phyloP scores from a whole-genome alignment of 2,113 vertebrate species.

The Spilogale gracilis region DNA sequence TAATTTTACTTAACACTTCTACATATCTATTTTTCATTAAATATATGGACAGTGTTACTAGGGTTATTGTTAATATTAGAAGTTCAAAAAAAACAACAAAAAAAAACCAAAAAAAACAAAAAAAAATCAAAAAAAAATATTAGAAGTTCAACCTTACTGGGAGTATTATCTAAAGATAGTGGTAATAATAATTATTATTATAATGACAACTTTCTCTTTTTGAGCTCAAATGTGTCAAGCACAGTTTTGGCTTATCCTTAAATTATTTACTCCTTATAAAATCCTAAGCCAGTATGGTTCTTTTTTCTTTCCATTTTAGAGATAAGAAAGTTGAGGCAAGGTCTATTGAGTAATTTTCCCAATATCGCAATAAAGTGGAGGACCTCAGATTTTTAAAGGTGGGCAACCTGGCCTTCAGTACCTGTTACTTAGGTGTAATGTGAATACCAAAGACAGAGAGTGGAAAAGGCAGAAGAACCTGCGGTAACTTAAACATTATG shows the following conservation, averaged over 20 bases:
- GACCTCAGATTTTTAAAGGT: not conserved
- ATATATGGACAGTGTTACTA: not conserved
- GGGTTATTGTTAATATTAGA: slow-evolving; percentile 22
- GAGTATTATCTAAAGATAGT: not conserved
- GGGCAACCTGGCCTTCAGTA: not conserved
- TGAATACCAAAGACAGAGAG: not conserved
- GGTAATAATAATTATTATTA: not conserved
- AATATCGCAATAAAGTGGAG: not conserved
- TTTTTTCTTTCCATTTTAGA: not conserved
- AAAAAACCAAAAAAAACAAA: no score
- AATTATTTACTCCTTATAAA: not conserved
- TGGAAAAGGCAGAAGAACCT: not conserved
- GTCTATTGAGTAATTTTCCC: not conserved
- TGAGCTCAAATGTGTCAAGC: not conserved
- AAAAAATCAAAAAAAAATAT: no score
- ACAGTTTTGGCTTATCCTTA: not conserved
- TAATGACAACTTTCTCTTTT: not conserved
- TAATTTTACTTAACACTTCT: slow-evolving; percentile 28
- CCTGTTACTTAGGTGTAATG: not conserved
- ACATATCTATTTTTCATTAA: slow-evolving; percentile 32
- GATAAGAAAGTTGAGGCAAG: not conserved
- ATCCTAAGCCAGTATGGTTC: not conserved
- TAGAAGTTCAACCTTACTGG: not conserved
- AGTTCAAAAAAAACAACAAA: no score
- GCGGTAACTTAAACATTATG: not conserved